Base-by-base conservation (phyloP, 2,113 vertebrate species). In the Natator depressus region DNA sequence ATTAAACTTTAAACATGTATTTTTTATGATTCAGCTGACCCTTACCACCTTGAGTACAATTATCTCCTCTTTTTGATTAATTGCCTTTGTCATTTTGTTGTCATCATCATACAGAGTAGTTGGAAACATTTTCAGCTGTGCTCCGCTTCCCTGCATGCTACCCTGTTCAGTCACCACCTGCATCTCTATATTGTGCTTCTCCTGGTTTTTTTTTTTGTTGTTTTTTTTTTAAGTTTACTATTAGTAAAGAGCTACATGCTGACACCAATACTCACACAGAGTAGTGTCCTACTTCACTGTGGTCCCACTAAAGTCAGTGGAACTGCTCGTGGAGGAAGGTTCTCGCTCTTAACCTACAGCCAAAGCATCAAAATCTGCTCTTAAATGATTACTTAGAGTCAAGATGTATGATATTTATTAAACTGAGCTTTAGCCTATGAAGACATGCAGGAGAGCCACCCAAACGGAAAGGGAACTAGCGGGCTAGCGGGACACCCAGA, bases 41-140 rank as follows among this genome's bases (percentile, higher is more conserved):
- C 8, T 5, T 47, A 59, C 13, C 88, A 85, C 49, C n/a, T 96
- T 31, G 75, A 2, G 14, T 42, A 35, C 31, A 84, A 16, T 96
- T 97, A 97, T 96, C 96, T 97, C 82, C 85, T 75, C 50, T 82
- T n/a, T 35, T n/a, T 59, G 79, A 82, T 9, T 6, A 1, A 62
- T 4, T 89, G 94, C 46, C 46, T 55, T 72, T 69, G 65, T 42
- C 50, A 82, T 78, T 81, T 92, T 49, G 24, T 49, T 38, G 91
- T 93, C 89, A 35, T 27, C 10, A 35, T 27, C 10, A 91, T 1
- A 42, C 88, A 76, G 76, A 84, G 2, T 79, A 87, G 69, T 87
- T 57, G 79, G 88, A 83, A 38, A 51, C 9, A 17, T 88, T 91
- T 89, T 72, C 54, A 89, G 35, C n/a, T 89, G 54, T 89, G 57